phyloP scores from a whole-genome alignment of 2,888 invertebrate species.

The Oxycera nigricornis region DNA sequence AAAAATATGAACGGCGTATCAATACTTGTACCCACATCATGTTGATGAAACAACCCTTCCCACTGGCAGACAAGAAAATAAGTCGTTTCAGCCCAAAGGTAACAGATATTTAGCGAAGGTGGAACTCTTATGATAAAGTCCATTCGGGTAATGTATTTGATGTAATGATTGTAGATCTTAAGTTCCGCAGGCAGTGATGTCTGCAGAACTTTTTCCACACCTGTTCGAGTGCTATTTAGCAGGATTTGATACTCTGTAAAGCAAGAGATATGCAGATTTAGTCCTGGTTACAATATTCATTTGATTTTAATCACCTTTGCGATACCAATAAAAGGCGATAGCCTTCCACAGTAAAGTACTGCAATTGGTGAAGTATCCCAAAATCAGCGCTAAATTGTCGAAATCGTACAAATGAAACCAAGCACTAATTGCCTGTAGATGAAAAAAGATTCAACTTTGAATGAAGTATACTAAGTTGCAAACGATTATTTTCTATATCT shows the following conservation, averaged over 20 bases:
- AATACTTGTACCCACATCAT: background rate
- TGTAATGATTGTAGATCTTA: background rate
- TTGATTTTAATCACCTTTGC: background rate
- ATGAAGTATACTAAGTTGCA: too few relatives aligned
- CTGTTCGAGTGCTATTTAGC: background rate
- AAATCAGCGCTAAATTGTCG: background rate
- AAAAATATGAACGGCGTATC: background rate
- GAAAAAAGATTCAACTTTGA: background rate
- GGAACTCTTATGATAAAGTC: background rate
- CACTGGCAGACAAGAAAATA: background rate
- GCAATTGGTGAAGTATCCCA: background rate
- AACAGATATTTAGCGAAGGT: background rate
- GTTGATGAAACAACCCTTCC: background rate
- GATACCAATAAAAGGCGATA: slow-evolving; percentile 1
- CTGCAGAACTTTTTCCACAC: background rate
- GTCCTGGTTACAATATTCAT: background rate
- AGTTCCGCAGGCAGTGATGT: background rate
- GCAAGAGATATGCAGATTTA: background rate
- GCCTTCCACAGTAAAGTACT: background rate
- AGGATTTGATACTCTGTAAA: background rate
- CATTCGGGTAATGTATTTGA: background rate
- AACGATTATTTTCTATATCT: too few relatives aligned
- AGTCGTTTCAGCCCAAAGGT: background rate
- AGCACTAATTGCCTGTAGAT: background rate
- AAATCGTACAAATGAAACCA: background rate